phyloP scores from a whole-genome alignment of 2,113 vertebrate genomes.

The Progne subis region DNA sequence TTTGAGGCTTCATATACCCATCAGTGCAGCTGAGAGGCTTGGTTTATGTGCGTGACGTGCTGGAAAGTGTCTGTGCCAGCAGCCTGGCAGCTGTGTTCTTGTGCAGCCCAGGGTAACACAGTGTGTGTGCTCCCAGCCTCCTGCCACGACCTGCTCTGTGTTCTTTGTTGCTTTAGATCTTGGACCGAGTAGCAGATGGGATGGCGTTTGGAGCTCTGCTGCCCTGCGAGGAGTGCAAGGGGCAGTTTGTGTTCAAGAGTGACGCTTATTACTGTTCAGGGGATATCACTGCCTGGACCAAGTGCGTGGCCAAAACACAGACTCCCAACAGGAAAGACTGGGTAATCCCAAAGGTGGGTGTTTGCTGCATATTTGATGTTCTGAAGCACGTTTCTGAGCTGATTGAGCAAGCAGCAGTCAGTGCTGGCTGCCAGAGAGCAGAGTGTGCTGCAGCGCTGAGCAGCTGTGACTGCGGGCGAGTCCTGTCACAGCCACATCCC shows the following conservation, averaged over 20 bases:
- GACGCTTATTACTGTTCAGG: conserved; percentile 92
- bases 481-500: neutral
- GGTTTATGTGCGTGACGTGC: neutral
- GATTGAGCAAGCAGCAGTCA: neutral
- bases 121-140: neutral
- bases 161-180: conserved; percentile 75
- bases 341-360: conserved; percentile 88
- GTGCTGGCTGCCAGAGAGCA: neutral
- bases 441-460: neutral
- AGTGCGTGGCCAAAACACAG: conserved; percentile 89
- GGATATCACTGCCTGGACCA: conserved; percentile 96
- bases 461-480: neutral
- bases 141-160: neutral
- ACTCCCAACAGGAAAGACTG: conserved; percentile 88
- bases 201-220: conserved; percentile 91
- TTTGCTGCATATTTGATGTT: neutral
- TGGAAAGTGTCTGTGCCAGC: neutral
- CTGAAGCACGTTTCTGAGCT: neutral
- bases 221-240: conserved; percentile 85
- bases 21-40: neutral
- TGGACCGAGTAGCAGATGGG: conserved; percentile 90
- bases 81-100: neutral
- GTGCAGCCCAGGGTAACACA: neutral
- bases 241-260: conserved; percentile 92
- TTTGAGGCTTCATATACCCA: neutral